These are phyloP conservation scores for Gymnogyps californianus DNA, from an alignment of 2,113 vertebrate genomes.

Conservation along the genomic window DNA sequence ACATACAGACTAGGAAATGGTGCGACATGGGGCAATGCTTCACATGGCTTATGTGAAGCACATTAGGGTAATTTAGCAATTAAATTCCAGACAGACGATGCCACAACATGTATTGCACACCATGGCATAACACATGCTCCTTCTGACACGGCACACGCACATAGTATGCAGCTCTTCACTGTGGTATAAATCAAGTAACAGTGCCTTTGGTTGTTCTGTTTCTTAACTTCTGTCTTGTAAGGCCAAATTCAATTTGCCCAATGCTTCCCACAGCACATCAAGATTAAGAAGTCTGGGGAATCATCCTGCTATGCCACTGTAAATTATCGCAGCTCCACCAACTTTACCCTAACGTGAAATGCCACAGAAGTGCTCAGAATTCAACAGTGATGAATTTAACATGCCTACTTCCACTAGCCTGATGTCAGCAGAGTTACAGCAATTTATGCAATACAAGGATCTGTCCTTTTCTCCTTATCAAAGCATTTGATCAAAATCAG, in stretches of 20 bases:
- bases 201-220: background rate
- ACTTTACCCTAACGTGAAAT: background rate
- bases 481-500: conserved; percentile 50
- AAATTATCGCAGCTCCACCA: background rate
- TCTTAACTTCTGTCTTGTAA: background rate
- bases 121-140: background rate
- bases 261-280: background rate
- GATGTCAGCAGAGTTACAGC: conserved; percentile 34
- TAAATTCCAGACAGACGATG: background rate
- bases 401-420: conserved; percentile 1
- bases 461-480: conserved; percentile 51
- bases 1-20: background rate
- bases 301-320: background rate
- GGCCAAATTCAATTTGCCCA: background rate
- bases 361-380: background rate
- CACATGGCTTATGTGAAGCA: background rate
- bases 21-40: background rate
- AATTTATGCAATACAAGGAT: conserved; percentile 40
- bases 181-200: background rate
- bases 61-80: background rate
- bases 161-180: background rate
- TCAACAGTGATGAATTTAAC: conserved; percentile 30
- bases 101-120: background rate
- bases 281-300: background rate
- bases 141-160: rapidly evolving